Conservation (phyloP, 2,797 vertebrate genomes). For the Hemitrygon akajei region DNA sequence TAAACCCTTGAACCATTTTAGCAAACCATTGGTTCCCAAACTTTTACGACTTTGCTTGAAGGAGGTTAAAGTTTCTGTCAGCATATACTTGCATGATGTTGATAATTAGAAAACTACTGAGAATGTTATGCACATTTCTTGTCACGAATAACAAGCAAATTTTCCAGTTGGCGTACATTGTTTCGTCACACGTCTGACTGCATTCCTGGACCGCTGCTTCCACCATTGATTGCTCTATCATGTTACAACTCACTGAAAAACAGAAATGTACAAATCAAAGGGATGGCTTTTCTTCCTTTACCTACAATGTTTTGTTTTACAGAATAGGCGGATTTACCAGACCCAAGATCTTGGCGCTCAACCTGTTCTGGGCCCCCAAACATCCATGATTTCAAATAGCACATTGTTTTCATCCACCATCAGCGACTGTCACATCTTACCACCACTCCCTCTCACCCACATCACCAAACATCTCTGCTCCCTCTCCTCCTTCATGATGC, state of each 20-base stretch:
- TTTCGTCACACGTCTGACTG: slow-evolving; percentile 77
- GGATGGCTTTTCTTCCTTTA: neutral
- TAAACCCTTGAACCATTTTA: neutral
- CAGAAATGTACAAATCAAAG: slow-evolving; percentile 39
- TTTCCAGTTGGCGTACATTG: slow-evolving; percentile 62
- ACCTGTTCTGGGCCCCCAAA: neutral
- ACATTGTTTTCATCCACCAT: neutral
- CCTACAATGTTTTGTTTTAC: neutral
- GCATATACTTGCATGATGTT: neutral
- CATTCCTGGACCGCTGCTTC: slow-evolving; percentile 86
- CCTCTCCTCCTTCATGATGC: neutral
- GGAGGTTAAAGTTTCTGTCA: neutral
- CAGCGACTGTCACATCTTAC: no score
- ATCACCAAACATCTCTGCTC: neutral
- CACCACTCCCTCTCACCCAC: no score
- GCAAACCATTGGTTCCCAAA: neutral
- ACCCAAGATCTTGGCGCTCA: neutral
- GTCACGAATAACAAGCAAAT: neutral
- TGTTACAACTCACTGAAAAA: slow-evolving; percentile 77
- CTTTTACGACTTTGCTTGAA: neutral
- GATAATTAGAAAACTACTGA: neutral
- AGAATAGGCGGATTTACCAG: neutral
- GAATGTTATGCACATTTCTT: no score
- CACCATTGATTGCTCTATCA: slow-evolving; percentile 76
- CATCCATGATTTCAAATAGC: neutral